Evolutionary conservation across 2,797 vertebrate genomes (phyloP).

Genomic region (Tadarida brasiliensis): DNA sequence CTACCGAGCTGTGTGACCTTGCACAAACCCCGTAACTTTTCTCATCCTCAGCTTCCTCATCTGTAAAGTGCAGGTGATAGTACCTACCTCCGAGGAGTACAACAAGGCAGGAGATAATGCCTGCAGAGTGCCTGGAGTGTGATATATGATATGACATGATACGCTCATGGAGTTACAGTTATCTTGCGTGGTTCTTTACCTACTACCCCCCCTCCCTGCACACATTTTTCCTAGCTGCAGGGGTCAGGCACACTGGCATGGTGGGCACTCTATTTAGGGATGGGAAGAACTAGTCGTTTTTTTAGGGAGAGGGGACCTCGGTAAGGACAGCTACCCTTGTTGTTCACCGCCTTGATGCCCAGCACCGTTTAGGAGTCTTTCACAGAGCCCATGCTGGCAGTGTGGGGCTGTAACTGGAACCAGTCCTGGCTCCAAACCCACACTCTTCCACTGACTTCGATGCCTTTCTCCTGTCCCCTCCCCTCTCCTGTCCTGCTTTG

Average conservation of each 20-base stretch:
- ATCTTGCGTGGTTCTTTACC: not conserved
- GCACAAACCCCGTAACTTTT: slow-evolving; percentile 10
- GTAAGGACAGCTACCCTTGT: not conserved
- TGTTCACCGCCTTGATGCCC: not conserved
- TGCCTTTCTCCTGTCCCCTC: not conserved
- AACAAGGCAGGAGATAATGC: not conserved
- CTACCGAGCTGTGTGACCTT: not conserved
- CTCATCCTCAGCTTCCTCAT: slow-evolving; percentile 25
- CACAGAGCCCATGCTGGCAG: not conserved
- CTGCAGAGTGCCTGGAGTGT: not conserved
- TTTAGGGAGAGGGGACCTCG: not conserved
- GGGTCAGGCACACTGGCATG: not conserved
- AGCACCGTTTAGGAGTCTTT: not conserved
- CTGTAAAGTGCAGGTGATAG: not conserved
- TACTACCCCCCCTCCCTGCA: not conserved
- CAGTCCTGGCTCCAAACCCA: not conserved
- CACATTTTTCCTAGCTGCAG: not conserved
- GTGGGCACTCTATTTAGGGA: not conserved
- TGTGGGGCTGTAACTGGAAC: not conserved
- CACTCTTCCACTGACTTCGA: not conserved
- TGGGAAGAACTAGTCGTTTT: not conserved
- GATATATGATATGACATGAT: not conserved
- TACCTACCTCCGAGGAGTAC: not conserved
- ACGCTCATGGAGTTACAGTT: not conserved
- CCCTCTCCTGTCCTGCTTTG: not conserved